Evolutionary conservation across 2,797 vertebrate species (phyloP).

Genomic region (Lateolabrax maculatus): DNA sequence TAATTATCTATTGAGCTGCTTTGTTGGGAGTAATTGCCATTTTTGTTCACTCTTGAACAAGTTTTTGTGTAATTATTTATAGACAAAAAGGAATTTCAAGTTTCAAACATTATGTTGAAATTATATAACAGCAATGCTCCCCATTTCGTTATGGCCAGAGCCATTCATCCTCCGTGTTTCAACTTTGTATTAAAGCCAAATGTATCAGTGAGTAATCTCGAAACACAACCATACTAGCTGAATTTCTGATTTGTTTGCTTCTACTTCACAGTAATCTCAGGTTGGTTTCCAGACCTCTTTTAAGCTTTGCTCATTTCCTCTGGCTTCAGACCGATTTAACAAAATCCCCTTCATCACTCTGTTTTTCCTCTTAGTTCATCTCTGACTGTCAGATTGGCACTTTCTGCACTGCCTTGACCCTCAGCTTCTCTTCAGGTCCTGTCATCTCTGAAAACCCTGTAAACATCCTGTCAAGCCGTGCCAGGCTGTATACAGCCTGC

Average conservation of each 20-base stretch:
- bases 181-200: background rate
- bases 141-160: background rate
- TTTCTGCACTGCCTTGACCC: slow-evolving; percentile 19
- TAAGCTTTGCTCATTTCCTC: slow-evolving; percentile 29
- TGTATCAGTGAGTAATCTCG: slow-evolving; percentile 3
- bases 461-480: slow-evolving; percentile 49
- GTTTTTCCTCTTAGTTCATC: slow-evolving; percentile 33
- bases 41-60: background rate
- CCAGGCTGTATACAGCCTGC: slow-evolving; percentile 42
- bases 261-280: slow-evolving; percentile 11
- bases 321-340: slow-evolving; percentile 32
- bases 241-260: slow-evolving; percentile 13
- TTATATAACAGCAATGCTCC: background rate
- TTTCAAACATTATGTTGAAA: background rate
- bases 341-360: slow-evolving; percentile 47
- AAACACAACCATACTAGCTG: background rate
- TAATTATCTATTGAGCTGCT: background rate
- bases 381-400: slow-evolving; percentile 36
- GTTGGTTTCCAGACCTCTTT: slow-evolving; percentile 13
- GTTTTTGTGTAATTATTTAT: background rate
- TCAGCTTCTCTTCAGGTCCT: slow-evolving; percentile 38
- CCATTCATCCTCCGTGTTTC: background rate
- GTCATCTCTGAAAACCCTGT: slow-evolving; percentile 41
- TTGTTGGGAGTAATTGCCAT: background rate
- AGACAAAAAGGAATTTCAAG: background rate